Base-by-base conservation (phyloP, 1,140 invertebrate genomes). In the Apocrypta bakeri region DNA sequence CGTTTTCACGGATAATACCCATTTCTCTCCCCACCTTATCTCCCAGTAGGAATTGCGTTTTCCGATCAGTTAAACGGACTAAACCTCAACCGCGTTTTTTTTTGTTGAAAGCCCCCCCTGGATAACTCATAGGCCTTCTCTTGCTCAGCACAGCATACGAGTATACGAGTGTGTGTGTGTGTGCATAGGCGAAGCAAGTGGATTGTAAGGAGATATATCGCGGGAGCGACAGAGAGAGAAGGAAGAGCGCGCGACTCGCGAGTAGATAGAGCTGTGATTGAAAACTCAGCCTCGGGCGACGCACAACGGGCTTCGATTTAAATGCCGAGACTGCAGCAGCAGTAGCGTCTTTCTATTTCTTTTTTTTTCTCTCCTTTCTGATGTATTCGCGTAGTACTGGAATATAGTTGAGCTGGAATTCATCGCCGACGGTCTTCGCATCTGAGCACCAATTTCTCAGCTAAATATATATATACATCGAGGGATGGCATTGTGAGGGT, bases 221-320 rank as follows among this genome's bases (percentile, higher is more conserved):
- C 72, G 83, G 61, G 42, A 83, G 75, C 40, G 79, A 77, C 71
- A 73, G 79, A 73, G 79, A 71, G 78, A 66, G 82, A 79, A 76
- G 82, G 48, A 37, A 61, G 37, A 81, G 83, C 48, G 69, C 63
- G 27, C 12, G 29, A n/a, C 83, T 84, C 82, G 87, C 85, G 87
- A 85, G 85, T 88, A 88, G 90, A 91, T 91, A 89, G 89, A 91
- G 86, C 84, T 85, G 88, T 89, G 90, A 91, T 91, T 92, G 90
- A 90, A 92, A 91, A 90, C 86, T 89, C 85, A 72, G 89, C 90
- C 86, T 83, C 75, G 68, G 88, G 90, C 88, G 78, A 73, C 33
- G 42, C 74, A 83, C 40, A 82, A 85, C 72, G 84, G 84, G 85
- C 80, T 88, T 90, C 88, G 86, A 90, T 87, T 90, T 89, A 89